A percentile compares a stretch with the other conserved stretches of the same genome.
Conservation (phyloP, 2,797 vertebrate species). For the Sebastes itinus region DNA sequence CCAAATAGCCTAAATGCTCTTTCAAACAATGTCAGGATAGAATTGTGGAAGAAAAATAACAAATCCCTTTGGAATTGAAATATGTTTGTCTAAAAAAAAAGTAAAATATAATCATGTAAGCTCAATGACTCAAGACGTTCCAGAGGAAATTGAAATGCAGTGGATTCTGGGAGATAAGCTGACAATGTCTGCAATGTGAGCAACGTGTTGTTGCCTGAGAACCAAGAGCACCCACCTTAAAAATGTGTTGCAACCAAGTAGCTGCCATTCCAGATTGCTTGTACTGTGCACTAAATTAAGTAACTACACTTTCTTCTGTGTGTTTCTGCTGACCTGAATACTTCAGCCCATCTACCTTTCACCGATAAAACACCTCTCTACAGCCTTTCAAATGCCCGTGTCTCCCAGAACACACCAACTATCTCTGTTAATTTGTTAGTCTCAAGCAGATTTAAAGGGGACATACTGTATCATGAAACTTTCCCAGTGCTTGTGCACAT, state of each 20-base stretch:
- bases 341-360: not conserved
- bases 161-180: not conserved
- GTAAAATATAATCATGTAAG: not conserved
- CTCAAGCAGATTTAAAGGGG: not conserved
- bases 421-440: not conserved
- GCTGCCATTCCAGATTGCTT: not conserved
- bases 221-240: not conserved
- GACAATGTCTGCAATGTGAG: not conserved
- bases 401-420: not conserved
- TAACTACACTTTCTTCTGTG: not conserved
- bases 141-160: not conserved
- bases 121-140: not conserved
- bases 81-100: not conserved
- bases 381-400: not conserved
- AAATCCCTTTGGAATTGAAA: too few relatives aligned
- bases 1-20: not conserved
- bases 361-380: not conserved
- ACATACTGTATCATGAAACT: too few relatives aligned
- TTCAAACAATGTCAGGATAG: not conserved
- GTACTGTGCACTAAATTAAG: not conserved
- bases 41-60: not conserved
- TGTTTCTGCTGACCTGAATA: not conserved
- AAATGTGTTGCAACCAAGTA: not conserved
- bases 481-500: too few relatives aligned
- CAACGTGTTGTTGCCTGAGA: not conserved